Base-by-base conservation (phyloP, 2,797 vertebrate genomes). In the Enteromius argenteus region DNA sequence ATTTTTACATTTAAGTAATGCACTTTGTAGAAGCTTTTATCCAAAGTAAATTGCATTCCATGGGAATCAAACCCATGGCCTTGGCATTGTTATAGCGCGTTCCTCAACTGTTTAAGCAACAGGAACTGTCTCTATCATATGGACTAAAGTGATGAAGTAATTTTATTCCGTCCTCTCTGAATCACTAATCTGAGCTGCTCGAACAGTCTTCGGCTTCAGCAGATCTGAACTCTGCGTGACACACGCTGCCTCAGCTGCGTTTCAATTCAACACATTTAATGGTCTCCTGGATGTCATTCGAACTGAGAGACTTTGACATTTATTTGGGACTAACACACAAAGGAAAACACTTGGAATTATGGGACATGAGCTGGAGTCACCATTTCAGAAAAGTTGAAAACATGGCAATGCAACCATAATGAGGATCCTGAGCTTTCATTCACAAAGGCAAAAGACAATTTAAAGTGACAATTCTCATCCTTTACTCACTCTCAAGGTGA, bases 221-320 rank as follows among this genome's bases (percentile, higher is more conserved):
- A 51, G 19, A 62, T 84, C 15, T 79, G 74, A 79, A 85, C 84
- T 83, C 76, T 80, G 32, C 3, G 30, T 83, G 80, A 80, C 86
- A 87, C 32, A 21, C 56, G 87, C 86, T 91, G 88, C 79, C 7
- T 93, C 94, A 93, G 91, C 89, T 94, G 92, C 88, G 91, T 90
- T 93, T 91, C 89, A 94, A 91, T 83, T 85, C 84, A 84, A 88
- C 85, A 86, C 87, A 90, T 94, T 93, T 91, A 93, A 92, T 86
- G 85, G 89, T 90, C 93, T 91, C 89, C 21, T 92, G 90, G 92
- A 88, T 87, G 91, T 92, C 93, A 93, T 91, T 89, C 53, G 32
- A 88, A 84, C 60, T 75, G 89, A 92, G 91, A 85, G 87, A 93
- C 85, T 81, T 86, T 79, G 86, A 91, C 89, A 88, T 92, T 93